Conservation (phyloP, 53 echinoderm and acorn worm genomes). For the Holothuria leucospilota region DNA sequence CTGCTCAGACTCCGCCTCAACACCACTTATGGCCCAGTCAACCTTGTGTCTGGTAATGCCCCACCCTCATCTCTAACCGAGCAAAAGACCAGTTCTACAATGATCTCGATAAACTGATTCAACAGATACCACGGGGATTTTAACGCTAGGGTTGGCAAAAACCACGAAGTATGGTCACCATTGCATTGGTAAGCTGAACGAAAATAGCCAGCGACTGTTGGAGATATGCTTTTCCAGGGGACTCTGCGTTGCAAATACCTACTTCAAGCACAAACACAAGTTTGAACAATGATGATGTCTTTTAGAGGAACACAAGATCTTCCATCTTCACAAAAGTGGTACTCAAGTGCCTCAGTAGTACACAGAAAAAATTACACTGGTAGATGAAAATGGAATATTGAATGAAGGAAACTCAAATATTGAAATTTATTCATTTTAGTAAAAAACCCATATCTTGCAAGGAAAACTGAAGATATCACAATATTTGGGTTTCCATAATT, state of each 20-base stretch:
- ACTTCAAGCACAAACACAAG: neutral
- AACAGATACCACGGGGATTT: slow-evolving; percentile 16
- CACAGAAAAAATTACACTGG: too few species aligned
- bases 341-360: too few species aligned
- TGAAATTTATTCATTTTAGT: too few species aligned
- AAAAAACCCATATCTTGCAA: too few species aligned
- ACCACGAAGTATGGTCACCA: slow-evolving; percentile 35
- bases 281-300: too few species aligned
- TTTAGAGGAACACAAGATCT: too few species aligned
- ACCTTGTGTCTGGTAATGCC: slow-evolving; percentile 14
- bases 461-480: too few species aligned
- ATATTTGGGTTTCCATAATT: too few species aligned
- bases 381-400: too few species aligned
- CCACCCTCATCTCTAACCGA: slow-evolving; percentile 10
- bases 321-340: too few species aligned
- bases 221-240: slow-evolving; percentile 51
- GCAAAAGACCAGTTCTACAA: slow-evolving; percentile 52
- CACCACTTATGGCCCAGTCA: slow-evolving; percentile 30
- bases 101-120: slow-evolving; percentile 3
- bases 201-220: slow-evolving; percentile 47
- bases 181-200: slow-evolving; percentile 48
- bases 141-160: slow-evolving; percentile 18
- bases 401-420: too few species aligned
- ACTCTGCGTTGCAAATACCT: slow-evolving; percentile 56
- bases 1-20: slow-evolving; percentile 38